These are phyloP conservation scores for Grantiella picta DNA, from an alignment of 2,113 vertebrate species.

Conservation along the genomic window DNA sequence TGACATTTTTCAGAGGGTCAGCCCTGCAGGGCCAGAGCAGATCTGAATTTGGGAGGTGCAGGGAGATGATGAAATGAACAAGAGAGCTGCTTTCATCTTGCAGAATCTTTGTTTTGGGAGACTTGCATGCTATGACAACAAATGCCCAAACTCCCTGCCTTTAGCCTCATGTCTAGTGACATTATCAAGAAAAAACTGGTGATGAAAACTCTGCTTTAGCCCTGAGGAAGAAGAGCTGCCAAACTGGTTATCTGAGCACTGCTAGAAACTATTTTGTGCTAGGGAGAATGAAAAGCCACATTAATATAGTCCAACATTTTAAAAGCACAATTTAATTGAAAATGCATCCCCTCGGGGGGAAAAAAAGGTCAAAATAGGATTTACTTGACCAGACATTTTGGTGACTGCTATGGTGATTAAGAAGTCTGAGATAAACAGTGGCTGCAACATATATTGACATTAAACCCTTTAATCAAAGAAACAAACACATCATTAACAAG, in stretches of 20 bases:
- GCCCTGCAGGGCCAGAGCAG: background rate
- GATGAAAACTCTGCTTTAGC: background rate
- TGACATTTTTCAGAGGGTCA: slow-evolving; percentile 30
- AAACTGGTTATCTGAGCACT: background rate
- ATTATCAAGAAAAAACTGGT: background rate
- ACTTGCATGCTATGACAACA: accelerated
- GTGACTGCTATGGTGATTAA: background rate
- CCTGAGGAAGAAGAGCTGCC: background rate
- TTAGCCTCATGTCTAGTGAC: background rate
- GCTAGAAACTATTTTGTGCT: background rate
- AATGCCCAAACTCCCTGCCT: background rate
- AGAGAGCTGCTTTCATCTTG: background rate
- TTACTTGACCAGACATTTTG: slow-evolving; percentile 26
- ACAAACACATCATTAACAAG: slow-evolving; percentile 20
- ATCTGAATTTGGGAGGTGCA: background rate
- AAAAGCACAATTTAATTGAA: background rate
- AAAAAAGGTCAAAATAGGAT: background rate
- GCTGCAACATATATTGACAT: background rate
- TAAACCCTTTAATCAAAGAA: slow-evolving; percentile 24
- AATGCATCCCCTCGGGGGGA: background rate
- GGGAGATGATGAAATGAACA: background rate
- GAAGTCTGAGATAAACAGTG: background rate
- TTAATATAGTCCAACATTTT: background rate
- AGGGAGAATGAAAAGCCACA: background rate
- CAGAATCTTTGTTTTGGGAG: background rate